phyloP scores from a whole-genome alignment of 2,888 invertebrate genomes.

The Melipona bicolor region DNA sequence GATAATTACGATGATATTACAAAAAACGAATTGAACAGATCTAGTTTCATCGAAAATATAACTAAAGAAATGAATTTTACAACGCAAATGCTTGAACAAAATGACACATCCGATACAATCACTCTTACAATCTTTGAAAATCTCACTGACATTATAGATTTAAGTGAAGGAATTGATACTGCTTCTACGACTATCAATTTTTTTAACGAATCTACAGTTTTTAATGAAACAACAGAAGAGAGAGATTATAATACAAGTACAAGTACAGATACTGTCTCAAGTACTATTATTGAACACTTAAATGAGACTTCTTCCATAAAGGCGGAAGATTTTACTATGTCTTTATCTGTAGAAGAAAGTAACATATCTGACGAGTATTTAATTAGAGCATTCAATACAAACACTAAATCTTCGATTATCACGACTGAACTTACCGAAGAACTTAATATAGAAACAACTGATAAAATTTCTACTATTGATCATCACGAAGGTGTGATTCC shows the following conservation, averaged over 20 bases:
- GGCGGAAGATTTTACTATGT: not conserved
- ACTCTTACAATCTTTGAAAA: conserved; percentile 6
- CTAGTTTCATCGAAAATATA: not conserved
- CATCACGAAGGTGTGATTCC: conserved; percentile 23
- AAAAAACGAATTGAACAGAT: not conserved
- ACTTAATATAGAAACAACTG: not conserved
- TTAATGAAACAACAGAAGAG: not conserved
- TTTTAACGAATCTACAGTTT: not conserved
- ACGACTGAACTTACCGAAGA: not conserved
- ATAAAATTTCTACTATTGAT: not conserved
- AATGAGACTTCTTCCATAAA: not conserved
- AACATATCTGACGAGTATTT: not conserved
- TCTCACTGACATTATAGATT: not conserved
- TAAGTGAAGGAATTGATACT: not conserved
- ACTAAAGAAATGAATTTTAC: conserved; percentile 3
- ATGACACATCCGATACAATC: conserved; percentile 1
- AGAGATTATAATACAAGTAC: not conserved
- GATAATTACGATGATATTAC: conserved; percentile 43
- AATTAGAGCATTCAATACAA: not conserved
- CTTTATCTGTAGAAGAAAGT: not conserved
- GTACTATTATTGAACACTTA: not conserved
- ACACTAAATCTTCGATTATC: not conserved
- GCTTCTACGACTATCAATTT: not conserved
- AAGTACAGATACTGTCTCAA: not conserved
- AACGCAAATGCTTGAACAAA: not conserved